These are phyloP conservation scores for Micoletzkya japonica DNA, from an alignment of 2,888 invertebrate genomes.

Conservation along the genomic window DNA sequence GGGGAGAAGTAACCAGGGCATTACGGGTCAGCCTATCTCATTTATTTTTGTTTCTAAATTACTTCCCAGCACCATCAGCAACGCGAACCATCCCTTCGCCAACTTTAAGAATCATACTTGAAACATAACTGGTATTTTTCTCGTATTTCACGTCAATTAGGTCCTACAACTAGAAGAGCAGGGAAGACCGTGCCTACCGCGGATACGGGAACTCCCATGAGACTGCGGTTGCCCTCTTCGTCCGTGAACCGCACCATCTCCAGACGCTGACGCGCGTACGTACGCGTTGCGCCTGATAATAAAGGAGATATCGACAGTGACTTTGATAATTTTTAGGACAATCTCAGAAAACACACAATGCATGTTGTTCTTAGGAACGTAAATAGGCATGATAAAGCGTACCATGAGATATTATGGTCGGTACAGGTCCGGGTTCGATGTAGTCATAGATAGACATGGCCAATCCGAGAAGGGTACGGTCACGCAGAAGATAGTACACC, in stretches of 20 bases:
- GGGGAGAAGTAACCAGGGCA: neutral
- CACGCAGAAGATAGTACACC: slow-evolving; percentile 28
- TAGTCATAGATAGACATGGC: slow-evolving; percentile 41
- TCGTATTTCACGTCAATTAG: too few species aligned
- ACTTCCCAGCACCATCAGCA: neutral
- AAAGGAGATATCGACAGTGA: too few species aligned
- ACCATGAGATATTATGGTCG: slow-evolving; percentile 30
- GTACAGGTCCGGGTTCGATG: slow-evolving; percentile 41
- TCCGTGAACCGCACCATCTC: slow-evolving; percentile 28
- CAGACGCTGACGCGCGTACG: slow-evolving; percentile 17
- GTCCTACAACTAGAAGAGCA: too few species aligned
- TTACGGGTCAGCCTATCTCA: neutral
- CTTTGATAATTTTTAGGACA: neutral
- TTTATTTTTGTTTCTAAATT: neutral
- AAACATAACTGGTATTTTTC: too few species aligned
- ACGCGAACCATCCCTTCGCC: too few species aligned
- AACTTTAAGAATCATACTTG: too few species aligned
- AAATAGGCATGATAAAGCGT: slow-evolving; percentile 1
- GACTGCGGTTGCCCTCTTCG: slow-evolving; percentile 28
- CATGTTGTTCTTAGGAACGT: too few species aligned
- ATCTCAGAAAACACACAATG: neutral
- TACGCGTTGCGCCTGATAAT: slow-evolving; percentile 1
- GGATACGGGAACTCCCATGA: slow-evolving; percentile 12
- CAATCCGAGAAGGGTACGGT: slow-evolving; percentile 22
- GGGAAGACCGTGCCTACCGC: neutral